phyloP scores from a whole-genome alignment of 2,888 invertebrate genomes.

The Drosophila birchii region DNA sequence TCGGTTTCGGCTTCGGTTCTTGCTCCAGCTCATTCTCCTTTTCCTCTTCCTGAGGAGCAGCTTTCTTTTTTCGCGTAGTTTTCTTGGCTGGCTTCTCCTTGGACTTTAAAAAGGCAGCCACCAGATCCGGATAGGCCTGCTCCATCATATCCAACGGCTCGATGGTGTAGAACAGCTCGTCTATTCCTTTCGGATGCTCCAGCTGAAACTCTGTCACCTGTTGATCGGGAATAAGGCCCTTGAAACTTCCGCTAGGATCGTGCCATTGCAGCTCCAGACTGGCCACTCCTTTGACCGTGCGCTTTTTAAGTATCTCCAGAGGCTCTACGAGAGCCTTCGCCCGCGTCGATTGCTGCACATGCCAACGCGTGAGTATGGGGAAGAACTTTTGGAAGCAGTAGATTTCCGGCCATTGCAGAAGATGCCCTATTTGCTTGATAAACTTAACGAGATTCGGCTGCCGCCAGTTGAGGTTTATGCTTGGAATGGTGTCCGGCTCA shows the following conservation, averaged over 20 bases:
- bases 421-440: slow-evolving; percentile 88
- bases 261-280: slow-evolving; percentile 91
- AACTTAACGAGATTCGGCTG: slow-evolving; percentile 90
- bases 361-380: slow-evolving; percentile 91
- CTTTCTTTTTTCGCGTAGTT: slow-evolving; percentile 70
- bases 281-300: slow-evolving; percentile 87
- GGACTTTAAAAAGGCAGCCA: slow-evolving; percentile 86
- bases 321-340: slow-evolving; percentile 84
- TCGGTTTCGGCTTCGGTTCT: slow-evolving; percentile 24
- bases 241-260: slow-evolving; percentile 86
- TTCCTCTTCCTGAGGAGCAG: slow-evolving; percentile 1
- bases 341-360: slow-evolving; percentile 83
- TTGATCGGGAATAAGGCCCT: slow-evolving; percentile 87
- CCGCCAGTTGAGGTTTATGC: slow-evolving; percentile 87
- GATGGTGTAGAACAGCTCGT: slow-evolving; percentile 87
- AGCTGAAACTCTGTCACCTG: slow-evolving; percentile 86
- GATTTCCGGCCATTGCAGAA: slow-evolving; percentile 90
- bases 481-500: slow-evolving; percentile 86
- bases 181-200: slow-evolving; percentile 85
- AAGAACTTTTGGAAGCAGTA: slow-evolving; percentile 92
- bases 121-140: slow-evolving; percentile 88
- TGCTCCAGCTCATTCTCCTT: slow-evolving; percentile 78
- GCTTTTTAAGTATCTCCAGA: slow-evolving; percentile 86
- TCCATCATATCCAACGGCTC: slow-evolving; percentile 89
- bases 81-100: slow-evolving; percentile 86